Conservation (phyloP, 2,888 invertebrate species). For the Paralinhomoeus sp. region DNA sequence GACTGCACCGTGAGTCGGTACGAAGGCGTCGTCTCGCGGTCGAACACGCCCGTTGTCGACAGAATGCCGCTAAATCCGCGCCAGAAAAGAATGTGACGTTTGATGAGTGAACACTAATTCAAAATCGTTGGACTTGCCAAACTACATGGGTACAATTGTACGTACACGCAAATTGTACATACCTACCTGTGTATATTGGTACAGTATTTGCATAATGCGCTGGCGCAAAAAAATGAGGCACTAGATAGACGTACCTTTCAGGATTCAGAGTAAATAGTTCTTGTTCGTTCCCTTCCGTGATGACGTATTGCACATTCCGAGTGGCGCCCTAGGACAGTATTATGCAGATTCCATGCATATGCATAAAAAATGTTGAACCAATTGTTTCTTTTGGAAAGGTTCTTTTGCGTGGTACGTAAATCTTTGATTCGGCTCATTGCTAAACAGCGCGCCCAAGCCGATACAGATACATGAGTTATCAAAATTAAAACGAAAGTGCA, state of each 20-base stretch:
- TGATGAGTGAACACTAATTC: no score
- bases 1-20: constrained; percentile 78
- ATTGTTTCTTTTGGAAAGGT: no score
- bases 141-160: neutral
- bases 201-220: no score
- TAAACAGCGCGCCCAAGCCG: no score
- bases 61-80: constrained; percentile 73
- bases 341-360: neutral
- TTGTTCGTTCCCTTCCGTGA: constrained; percentile 4
- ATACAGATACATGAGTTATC: no score
- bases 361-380: no score
- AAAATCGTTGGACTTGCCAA: no score
- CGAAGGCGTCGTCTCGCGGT: constrained; percentile 55
- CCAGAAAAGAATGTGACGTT: no score
- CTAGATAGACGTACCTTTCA: neutral
- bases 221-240: neutral
- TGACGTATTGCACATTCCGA: neutral
- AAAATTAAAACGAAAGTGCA: no score
- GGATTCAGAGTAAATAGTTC: constrained; percentile 1
- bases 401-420: no score
- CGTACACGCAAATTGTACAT: neutral
- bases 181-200: no score
- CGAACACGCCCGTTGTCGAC: constrained; percentile 56
- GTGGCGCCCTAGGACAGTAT: neutral
- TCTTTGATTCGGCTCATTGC: no score